Conservation (phyloP, 1,140 invertebrate genomes). For the Thereuonema tuberculata region DNA sequence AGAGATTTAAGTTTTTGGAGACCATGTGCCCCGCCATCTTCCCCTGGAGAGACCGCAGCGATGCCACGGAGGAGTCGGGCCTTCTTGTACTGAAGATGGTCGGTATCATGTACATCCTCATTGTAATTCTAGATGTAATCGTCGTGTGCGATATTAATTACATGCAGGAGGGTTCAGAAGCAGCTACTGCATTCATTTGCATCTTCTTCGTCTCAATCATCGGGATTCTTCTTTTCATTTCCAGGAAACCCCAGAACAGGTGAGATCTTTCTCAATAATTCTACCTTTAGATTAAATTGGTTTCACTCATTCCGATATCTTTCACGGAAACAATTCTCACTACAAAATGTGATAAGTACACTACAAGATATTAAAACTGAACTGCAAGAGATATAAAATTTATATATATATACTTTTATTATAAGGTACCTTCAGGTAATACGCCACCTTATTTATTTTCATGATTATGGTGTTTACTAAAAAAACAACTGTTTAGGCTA, state of each 20-base stretch:
- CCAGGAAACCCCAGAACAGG: conserved; percentile 82
- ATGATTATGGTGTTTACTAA: too few species aligned
- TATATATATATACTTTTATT: too few species aligned
- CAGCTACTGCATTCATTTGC: conserved; percentile 52
- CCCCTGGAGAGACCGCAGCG: conserved; percentile 64
- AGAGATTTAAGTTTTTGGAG: conserved; percentile 36
- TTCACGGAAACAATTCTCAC: too few species aligned
- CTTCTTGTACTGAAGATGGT: conserved; percentile 77
- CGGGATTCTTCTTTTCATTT: conserved; percentile 61
- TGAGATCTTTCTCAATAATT: too few species aligned
- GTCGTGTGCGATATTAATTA: conserved; percentile 55
- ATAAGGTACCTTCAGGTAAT: too few species aligned
- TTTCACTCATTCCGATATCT: too few species aligned
- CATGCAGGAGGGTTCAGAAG: conserved; percentile 30
- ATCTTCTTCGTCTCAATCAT: conserved; percentile 59
- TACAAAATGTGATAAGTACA: too few species aligned
- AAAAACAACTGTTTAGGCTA: too few species aligned
- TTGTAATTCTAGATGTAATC: conserved; percentile 67
- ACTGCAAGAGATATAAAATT: too few species aligned
- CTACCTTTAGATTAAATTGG: too few species aligned
- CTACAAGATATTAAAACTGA: too few species aligned
- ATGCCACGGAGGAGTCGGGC: conserved; percentile 62
- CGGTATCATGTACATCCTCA: conserved; percentile 61
- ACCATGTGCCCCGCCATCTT: conserved; percentile 72
- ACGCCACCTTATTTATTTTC: too few species aligned